phyloP scores from a whole-genome alignment of 2,797 vertebrate species.

The Chaunax sp. region DNA sequence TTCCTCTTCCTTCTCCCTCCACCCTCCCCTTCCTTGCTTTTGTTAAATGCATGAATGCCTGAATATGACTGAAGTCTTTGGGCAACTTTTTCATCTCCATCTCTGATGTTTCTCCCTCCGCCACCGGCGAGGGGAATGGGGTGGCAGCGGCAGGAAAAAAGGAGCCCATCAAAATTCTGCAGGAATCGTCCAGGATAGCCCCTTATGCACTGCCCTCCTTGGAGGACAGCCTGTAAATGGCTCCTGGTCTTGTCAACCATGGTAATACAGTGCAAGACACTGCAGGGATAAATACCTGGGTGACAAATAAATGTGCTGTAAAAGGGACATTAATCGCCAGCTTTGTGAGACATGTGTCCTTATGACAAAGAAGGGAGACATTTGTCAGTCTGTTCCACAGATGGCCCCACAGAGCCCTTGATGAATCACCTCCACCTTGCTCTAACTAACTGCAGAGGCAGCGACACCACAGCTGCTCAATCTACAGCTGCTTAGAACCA shows the following conservation, averaged over 20 bases:
- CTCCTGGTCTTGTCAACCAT: slow-evolving; percentile 69
- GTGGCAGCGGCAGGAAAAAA: not conserved
- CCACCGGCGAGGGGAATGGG: not conserved
- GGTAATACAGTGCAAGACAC: slow-evolving; percentile 74
- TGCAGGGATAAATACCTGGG: slow-evolving; percentile 81
- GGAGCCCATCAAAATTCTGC: slow-evolving; percentile 65
- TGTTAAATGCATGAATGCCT: slow-evolving; percentile 56
- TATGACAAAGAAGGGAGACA: slow-evolving; percentile 87
- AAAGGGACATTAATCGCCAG: slow-evolving; percentile 82
- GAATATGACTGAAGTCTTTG: slow-evolving; percentile 58
- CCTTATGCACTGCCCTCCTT: slow-evolving; percentile 54
- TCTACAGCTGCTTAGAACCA: slow-evolving; percentile 63
- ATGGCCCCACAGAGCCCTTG: slow-evolving; percentile 82
- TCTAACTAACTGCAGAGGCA: slow-evolving; percentile 74
- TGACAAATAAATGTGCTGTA: slow-evolving; percentile 86
- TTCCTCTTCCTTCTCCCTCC: slow-evolving; percentile 2
- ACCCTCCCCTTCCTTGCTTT: slow-evolving; percentile 6
- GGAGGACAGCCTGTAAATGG: slow-evolving; percentile 64
- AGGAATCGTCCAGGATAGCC: slow-evolving; percentile 36
- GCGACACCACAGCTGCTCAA: slow-evolving; percentile 56
- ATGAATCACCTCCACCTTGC: slow-evolving; percentile 82
- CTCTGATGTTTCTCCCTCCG: slow-evolving; percentile 31
- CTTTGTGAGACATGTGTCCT: slow-evolving; percentile 86
- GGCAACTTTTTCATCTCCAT: slow-evolving; percentile 51
- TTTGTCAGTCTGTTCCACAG: slow-evolving; percentile 87